These are phyloP conservation scores for Drosophila prosaltans DNA, from an alignment of 1,140 invertebrate species.

Conservation along the genomic window DNA sequence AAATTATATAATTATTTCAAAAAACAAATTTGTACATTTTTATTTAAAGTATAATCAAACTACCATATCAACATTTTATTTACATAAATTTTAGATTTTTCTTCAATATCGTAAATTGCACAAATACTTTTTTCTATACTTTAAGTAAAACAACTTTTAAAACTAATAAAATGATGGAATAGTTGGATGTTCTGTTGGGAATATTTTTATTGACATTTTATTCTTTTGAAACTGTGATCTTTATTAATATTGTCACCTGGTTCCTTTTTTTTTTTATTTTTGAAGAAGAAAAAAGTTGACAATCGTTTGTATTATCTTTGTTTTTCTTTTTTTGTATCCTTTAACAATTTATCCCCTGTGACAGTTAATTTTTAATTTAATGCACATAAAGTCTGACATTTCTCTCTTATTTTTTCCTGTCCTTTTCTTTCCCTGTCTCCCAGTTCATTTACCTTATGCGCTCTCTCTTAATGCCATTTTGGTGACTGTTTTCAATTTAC, in stretches of 20 bases:
- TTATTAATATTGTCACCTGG: not conserved
- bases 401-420: conserved; percentile 7
- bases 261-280: not conserved
- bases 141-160: too few relatives aligned
- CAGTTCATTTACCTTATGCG: conserved; percentile 59
- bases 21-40: too few relatives aligned
- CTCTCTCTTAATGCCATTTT: conserved; percentile 70
- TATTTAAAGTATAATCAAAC: too few relatives aligned
- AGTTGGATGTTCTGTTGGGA: too few relatives aligned
- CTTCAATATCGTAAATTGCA: too few relatives aligned
- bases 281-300: conserved; percentile 24
- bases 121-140: too few relatives aligned
- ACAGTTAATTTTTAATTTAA: conserved; percentile 79
- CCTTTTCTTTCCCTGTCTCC: conserved; percentile 22
- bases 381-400: conserved; percentile 45
- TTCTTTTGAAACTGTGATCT: conserved; percentile 15
- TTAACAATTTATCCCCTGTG: conserved; percentile 63
- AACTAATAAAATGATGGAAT: too few relatives aligned
- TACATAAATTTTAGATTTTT: too few relatives aligned
- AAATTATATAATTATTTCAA: too few relatives aligned
- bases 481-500: conserved; percentile 75
- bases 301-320: not conserved
- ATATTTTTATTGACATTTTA: not conserved
- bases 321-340: conserved; percentile 50
- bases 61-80: too few relatives aligned